A percentile compares a stretch with the other conserved stretches of the same genome.
Evolutionary conservation across 2,888 invertebrate genomes (phyloP).

Genomic region (Nemoura dubitans): DNA sequence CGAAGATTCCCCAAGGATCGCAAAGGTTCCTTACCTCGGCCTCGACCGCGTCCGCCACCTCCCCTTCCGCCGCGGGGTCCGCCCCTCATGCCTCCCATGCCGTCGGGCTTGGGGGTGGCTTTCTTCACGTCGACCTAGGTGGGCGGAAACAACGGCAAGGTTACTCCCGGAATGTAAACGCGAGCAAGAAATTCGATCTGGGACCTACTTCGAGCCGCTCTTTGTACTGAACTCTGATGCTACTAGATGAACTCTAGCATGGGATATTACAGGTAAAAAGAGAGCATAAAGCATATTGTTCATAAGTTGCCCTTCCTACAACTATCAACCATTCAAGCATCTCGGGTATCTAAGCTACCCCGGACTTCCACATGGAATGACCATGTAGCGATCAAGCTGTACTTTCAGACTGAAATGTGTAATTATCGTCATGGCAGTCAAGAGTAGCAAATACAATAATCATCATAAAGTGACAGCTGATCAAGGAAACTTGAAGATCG

Average conservation of each 20-base stretch:
- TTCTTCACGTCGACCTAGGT: constrained; percentile 93
- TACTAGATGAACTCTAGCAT: too few species aligned
- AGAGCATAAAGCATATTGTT: too few species aligned
- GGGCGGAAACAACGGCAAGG: constrained; percentile 38
- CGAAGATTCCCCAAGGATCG: too few species aligned
- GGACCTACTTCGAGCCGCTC: too few species aligned
- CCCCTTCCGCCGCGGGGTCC: constrained; percentile 70
- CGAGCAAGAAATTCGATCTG: too few species aligned
- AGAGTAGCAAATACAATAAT: background rate
- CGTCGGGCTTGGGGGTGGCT: constrained; percentile 90
- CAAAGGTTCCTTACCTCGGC: constrained; percentile 58
- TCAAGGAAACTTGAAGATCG: background rate
- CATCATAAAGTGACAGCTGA: background rate
- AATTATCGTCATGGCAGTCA: background rate
- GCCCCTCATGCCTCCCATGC: constrained; percentile 70
- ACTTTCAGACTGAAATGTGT: background rate
- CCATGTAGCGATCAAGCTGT: background rate
- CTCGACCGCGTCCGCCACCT: constrained; percentile 69
- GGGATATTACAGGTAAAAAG: too few species aligned
- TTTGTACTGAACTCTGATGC: too few species aligned
- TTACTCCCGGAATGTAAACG: too few species aligned
- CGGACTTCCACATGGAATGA: too few species aligned
- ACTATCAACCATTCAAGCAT: constrained; percentile 18
- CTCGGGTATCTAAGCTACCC: background rate
- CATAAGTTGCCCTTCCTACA: too few species aligned